Conservation (phyloP, 2,888 invertebrate species). For the Agrypnus murinus region DNA sequence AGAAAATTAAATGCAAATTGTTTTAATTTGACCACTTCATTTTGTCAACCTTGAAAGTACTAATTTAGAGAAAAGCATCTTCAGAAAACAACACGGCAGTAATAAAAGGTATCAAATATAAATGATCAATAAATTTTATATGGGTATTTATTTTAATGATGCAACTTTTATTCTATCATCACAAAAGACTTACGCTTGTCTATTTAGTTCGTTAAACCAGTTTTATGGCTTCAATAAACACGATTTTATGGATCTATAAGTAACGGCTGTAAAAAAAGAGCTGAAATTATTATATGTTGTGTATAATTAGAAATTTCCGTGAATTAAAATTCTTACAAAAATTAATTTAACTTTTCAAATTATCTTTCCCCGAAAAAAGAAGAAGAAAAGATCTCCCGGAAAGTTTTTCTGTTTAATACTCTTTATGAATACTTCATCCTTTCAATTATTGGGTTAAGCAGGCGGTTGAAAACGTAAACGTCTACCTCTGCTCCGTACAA, state of each 20-base stretch:
- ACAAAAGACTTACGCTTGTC: constrained; percentile 12
- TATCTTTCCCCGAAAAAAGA: neutral
- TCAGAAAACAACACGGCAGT: too few relatives aligned
- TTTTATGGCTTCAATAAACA: constrained; percentile 15
- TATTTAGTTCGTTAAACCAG: constrained; percentile 5
- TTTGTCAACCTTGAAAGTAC: too few relatives aligned
- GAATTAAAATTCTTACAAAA: neutral
- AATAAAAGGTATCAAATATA: too few relatives aligned
- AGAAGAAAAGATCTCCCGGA: neutral
- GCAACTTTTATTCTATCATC: constrained; percentile 4
- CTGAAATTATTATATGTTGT: neutral
- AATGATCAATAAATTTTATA: too few relatives aligned
- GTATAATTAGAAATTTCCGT: constrained; percentile 1
- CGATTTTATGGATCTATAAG: neutral
- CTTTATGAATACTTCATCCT: constrained; percentile 29
- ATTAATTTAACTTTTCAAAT: neutral
- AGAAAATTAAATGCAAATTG: too few relatives aligned
- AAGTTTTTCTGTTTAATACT: constrained; percentile 6
- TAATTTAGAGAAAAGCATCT: too few relatives aligned
- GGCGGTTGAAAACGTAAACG: constrained; percentile 23
- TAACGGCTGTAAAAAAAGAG: constrained; percentile 3
- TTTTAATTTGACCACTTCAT: too few relatives aligned
- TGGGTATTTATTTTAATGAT: constrained; percentile 3
- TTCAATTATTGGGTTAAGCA: constrained; percentile 36
- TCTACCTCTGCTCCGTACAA: constrained; percentile 24